phyloP scores from a whole-genome alignment of 2,888 invertebrate genomes.

The Apamea anceps region DNA sequence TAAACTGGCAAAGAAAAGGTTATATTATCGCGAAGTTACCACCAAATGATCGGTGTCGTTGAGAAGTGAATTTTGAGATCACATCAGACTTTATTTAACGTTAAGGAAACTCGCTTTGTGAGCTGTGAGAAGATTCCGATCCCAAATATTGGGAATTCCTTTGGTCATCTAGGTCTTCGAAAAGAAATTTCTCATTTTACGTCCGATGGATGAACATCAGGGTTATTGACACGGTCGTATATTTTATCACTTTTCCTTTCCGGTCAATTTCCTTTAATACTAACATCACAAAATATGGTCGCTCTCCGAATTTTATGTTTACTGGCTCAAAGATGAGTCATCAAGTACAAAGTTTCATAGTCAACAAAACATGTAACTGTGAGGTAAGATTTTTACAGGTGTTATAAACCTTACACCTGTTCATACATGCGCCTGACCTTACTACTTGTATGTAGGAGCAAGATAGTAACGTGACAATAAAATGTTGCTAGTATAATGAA shows the following conservation, averaged over 20 bases:
- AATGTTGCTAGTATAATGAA: conserved; percentile 21
- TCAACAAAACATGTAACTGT: conserved; percentile 61
- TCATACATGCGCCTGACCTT: conserved; percentile 58
- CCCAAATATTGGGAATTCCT: conserved; percentile 14
- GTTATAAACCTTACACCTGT: conserved; percentile 65
- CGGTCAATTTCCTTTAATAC: conserved; percentile 52
- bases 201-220: conserved; percentile 12
- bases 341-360: conserved; percentile 56
- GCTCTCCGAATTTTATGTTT: conserved; percentile 43
- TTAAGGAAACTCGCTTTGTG: conserved; percentile 21
- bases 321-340: conserved; percentile 57
- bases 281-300: conserved; percentile 35
- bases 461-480: conserved; percentile 48
- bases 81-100: conserved; percentile 19
- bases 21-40: conserved; percentile 21
- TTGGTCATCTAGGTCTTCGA: conserved; percentile 27
- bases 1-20: conserved; percentile 19
- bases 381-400: conserved; percentile 69
- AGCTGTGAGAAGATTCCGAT: conserved; percentile 16
- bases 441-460: conserved; percentile 35
- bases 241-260: conserved; percentile 49
- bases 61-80: conserved; percentile 17
- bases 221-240: conserved; percentile 35
- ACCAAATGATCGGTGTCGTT: conserved; percentile 2
- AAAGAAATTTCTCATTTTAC: conserved; percentile 27